Percentiles rank a stretch among this genome's conserved stretches.
phyloP scores from a whole-genome alignment of 2,113 vertebrate species.

The Mastomys coucha region DNA sequence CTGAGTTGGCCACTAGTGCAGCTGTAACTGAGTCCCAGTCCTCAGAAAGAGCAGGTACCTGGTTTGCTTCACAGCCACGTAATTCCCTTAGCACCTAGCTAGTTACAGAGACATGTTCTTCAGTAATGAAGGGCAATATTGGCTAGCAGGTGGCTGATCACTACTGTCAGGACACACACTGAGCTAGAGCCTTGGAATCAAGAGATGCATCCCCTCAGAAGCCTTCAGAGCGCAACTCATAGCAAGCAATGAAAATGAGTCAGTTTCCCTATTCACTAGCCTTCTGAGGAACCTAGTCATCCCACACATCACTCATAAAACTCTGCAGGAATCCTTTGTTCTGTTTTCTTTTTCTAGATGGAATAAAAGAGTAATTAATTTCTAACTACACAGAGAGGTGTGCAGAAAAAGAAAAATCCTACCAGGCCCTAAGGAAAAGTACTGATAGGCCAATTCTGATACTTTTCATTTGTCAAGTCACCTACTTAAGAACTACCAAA shows the following conservation, averaged over 20 bases:
- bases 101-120: neutral
- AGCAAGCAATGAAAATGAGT: neutral
- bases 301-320: neutral
- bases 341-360: slow-evolving; percentile 36
- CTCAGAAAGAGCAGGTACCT: neutral
- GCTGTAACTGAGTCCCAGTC: neutral
- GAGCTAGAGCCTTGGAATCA: neutral
- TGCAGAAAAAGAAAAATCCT: slow-evolving; percentile 15
- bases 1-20: neutral
- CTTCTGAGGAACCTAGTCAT: neutral
- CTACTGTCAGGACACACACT: neutral
- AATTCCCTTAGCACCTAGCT: neutral
- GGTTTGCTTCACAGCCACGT: neutral
- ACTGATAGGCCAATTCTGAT: neutral
- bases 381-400: slow-evolving; percentile 34
- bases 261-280: neutral
- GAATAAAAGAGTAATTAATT: slow-evolving; percentile 36
- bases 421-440: neutral
- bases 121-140: neutral
- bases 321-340: neutral
- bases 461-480: neutral
- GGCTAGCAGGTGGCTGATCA: neutral
- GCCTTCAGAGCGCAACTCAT: neutral
- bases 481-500: neutral
- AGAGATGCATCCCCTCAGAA: neutral